Evolutionary conservation across 1,140 invertebrate species (phyloP), one percentile per base, ranked within the genome.

Genomic region (Pseudomyrmex cubaensis): DNA sequence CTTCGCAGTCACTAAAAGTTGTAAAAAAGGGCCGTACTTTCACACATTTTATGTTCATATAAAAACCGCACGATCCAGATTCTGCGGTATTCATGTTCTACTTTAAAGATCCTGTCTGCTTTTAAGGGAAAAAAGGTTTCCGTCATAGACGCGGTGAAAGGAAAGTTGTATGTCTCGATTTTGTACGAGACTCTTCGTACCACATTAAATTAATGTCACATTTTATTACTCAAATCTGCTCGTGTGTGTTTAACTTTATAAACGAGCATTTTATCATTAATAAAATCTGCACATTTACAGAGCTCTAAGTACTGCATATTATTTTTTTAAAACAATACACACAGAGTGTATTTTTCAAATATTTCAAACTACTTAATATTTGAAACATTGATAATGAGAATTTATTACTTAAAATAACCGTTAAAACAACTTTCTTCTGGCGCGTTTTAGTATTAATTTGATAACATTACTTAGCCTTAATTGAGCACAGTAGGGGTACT

Each of bases 401-500:
- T 17, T 54, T 44, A 64, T 44, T 46, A 15, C 8, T 44, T 15
- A 1, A 44, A 66, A 25, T 56, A 46, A 20, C 17, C 5, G 22
- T 3, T 7, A 77, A 78, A 35, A 35, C 35, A 35, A 35, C 35
- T 35, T 35, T 35, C 35, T 54, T 80, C 70, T 72, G 8, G 15
- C 13, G 0, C 12, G 25, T 59, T 35, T 1, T 25, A 12, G 0
- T 59, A 15, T 17, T 48, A 61, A 59, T 59, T 2, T 35, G 70
- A 78, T 25, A 15, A 22, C 66, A 56, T 46, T 17, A 57, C 20
- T 46, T 78, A 69, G 44, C 15, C 10, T 78, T 78, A 59, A 80
- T 72, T 61, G 50, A 70, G 10, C 22, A 22, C 17, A 15, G 8
- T 10, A 44, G 1, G 20, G n/a, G 46, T 80, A 92, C 91, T 91